phyloP scores from a whole-genome alignment of 2,797 vertebrate genomes.

The Ataeniobius toweri region DNA sequence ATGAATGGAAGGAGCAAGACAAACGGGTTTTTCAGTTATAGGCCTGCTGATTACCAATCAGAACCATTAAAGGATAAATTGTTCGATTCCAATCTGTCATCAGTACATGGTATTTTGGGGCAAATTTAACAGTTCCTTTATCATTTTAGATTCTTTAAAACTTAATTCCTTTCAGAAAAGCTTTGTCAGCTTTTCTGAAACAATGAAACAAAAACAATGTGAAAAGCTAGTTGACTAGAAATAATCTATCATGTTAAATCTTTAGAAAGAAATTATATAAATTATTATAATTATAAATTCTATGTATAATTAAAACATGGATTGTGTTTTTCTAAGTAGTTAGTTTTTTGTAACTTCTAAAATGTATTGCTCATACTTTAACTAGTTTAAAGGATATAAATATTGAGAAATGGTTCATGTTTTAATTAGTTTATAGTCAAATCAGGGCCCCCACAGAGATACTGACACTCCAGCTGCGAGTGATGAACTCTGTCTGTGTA shows the following conservation, averaged over 20 bases:
- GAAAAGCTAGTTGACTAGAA: background rate
- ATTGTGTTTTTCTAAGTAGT: background rate
- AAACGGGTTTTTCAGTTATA: background rate
- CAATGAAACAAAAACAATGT: background rate
- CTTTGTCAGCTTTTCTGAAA: background rate
- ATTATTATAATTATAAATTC: no score
- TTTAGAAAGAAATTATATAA: background rate
- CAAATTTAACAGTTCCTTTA: background rate
- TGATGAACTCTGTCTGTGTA: constrained; percentile 47
- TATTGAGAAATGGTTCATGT: constrained; percentile 15
- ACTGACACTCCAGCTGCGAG: constrained; percentile 34
- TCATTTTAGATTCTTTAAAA: background rate
- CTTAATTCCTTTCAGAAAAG: background rate
- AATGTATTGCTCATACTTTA: background rate
- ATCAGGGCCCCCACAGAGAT: constrained; percentile 45
- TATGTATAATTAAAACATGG: background rate
- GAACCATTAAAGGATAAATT: background rate
- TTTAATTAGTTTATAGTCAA: constrained; percentile 48
- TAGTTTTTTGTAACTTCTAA: background rate
- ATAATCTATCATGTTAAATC: background rate
- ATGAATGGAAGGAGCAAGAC: background rate
- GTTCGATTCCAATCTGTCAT: background rate
- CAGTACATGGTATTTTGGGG: background rate
- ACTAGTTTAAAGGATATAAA: no score
- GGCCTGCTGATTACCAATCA: background rate